phyloP scores from a whole-genome alignment of 2,113 vertebrate genomes.

The Anthoscopus minutus region DNA sequence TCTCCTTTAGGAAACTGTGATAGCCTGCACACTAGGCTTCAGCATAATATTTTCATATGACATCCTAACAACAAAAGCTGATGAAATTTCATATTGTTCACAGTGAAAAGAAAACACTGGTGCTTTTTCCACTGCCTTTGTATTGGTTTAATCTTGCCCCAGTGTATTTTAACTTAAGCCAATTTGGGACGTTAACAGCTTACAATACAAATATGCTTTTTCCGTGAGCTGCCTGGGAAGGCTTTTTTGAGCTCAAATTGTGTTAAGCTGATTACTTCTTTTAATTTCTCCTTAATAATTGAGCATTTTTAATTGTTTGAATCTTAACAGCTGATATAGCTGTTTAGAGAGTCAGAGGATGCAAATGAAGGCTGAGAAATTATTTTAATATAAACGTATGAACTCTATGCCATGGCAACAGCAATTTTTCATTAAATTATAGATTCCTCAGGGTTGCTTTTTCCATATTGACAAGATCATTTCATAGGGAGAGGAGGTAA shows the following conservation, averaged over 20 bases:
- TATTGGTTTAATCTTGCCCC: background rate
- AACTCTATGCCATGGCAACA: slow-evolving; percentile 67
- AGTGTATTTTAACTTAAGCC: slow-evolving; percentile 24
- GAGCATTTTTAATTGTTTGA: slow-evolving; percentile 38
- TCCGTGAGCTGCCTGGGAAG: background rate
- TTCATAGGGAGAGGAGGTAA: slow-evolving; percentile 61
- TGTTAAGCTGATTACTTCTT: slow-evolving; percentile 19
- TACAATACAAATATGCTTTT: slow-evolving; percentile 14
- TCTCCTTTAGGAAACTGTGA: background rate
- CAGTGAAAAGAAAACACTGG: background rate
- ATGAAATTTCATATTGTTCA: background rate
- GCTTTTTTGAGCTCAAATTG: background rate
- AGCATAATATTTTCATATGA: background rate
- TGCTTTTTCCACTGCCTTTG: background rate
- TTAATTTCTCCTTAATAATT: background rate
- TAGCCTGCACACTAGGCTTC: background rate
- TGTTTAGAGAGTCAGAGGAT: background rate
- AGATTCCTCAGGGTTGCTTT: slow-evolving; percentile 48
- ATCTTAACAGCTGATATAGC: background rate
- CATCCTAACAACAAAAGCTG: background rate
- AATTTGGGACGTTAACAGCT: background rate
- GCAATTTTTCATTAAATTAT: slow-evolving; percentile 51
- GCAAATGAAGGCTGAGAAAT: slow-evolving; percentile 6
- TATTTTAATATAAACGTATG: background rate
- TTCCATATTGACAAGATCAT: slow-evolving; percentile 70